Evolutionary conservation across 1,140 invertebrate species (phyloP).

Genomic region (Cataglyphis hispanica): DNA sequence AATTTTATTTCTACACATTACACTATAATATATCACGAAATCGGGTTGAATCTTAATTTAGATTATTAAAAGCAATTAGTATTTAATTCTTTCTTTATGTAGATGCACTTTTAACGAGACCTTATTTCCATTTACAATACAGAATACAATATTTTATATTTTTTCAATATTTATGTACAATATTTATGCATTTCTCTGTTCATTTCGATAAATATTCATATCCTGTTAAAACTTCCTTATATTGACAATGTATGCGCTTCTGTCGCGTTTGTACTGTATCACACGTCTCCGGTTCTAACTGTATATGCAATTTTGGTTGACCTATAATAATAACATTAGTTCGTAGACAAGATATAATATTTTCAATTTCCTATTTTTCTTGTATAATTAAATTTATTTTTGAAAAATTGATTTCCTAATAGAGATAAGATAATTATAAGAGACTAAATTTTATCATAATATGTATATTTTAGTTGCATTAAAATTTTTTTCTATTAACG

Average conservation of each 20-base stretch:
- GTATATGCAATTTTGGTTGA: not conserved
- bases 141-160: not conserved
- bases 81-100: not conserved
- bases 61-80: not conserved
- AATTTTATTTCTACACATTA: too few relatives aligned
- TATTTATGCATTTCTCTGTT: not conserved
- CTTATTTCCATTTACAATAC: not conserved
- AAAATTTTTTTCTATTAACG: too few relatives aligned
- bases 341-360: not conserved
- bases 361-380: not conserved
- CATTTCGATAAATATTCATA: not conserved
- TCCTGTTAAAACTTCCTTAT: not conserved
- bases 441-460: too few relatives aligned
- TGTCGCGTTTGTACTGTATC: not conserved
- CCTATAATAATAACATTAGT: not conserved
- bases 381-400: too few relatives aligned
- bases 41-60: too few relatives aligned
- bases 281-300: slow-evolving; percentile 2
- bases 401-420: too few relatives aligned
- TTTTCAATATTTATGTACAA: not conserved
- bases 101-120: too few relatives aligned
- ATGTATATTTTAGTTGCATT: too few relatives aligned
- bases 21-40: too few relatives aligned
- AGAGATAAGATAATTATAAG: too few relatives aligned
- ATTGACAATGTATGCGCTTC: not conserved